These are phyloP conservation scores for Calephelis nemesis DNA, from an alignment of 1,140 invertebrate species.

Conservation along the genomic window DNA sequence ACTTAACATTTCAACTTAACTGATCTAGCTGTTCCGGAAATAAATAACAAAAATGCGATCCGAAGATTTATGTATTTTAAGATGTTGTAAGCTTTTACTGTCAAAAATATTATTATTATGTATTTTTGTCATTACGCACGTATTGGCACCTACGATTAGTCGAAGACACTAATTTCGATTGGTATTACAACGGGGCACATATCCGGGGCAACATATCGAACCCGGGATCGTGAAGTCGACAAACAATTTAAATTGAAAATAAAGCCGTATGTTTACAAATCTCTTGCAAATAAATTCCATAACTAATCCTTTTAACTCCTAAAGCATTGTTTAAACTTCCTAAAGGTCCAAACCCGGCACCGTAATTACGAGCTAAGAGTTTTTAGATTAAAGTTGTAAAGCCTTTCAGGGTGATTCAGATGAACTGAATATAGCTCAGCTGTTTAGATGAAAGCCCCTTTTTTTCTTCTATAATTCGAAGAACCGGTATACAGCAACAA, in stretches of 20 bases:
- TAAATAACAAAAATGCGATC: too few relatives aligned
- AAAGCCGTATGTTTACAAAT: constrained; percentile 22
- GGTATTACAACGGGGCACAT: too few relatives aligned
- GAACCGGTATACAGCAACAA: constrained; percentile 1
- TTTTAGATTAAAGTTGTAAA: constrained; percentile 19
- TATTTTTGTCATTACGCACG: too few relatives aligned
- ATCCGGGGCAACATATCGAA: too few relatives aligned
- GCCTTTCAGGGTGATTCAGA: constrained; percentile 5
- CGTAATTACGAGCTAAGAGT: constrained; percentile 29
- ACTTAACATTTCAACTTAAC: too few relatives aligned
- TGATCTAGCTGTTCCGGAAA: too few relatives aligned
- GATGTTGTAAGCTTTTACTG: too few relatives aligned
- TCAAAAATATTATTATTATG: too few relatives aligned
- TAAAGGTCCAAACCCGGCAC: constrained; percentile 28
- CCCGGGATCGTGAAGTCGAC: too few relatives aligned
- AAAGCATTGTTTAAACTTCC: constrained; percentile 35
- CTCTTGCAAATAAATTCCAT: constrained; percentile 33
- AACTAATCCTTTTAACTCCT: constrained; percentile 38
- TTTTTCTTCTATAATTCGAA: neutral
- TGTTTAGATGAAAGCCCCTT: constrained; percentile 7
- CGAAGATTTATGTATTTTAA: too few relatives aligned
- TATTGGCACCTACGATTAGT: too few relatives aligned
- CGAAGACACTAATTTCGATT: too few relatives aligned
- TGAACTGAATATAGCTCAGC: constrained; percentile 7
- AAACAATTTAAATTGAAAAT: neutral